Base-by-base conservation (phyloP, 2,888 invertebrate genomes). In the Pseudoips prasinana region DNA sequence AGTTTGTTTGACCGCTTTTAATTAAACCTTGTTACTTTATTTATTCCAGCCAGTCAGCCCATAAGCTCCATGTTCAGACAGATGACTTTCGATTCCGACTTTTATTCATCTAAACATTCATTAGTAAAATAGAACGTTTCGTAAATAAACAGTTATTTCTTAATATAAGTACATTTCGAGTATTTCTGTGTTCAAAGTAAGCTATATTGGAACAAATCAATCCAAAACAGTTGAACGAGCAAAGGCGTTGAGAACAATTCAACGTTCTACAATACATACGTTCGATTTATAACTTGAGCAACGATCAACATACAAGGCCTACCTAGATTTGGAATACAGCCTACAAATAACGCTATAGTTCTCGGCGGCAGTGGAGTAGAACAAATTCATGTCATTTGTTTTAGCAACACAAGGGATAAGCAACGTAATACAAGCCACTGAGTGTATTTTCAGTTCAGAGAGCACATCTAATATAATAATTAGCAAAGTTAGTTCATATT, bases 341-440 rank as follows among this genome's bases (percentile, higher is more conserved):
- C 48, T 46, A 50, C 52, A 50, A 62, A 59, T 52, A 49, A 39
- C 45, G 39, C 41, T 54, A 61, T 60, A 70, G 64, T 72, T 64
- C 62, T 55, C 62, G 62, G 65, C 64, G 59, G 62, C 46, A 14
- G 14, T 65, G 54, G 59, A 69, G 65, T 64, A 59, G 59, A 77
- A 82, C 77, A 75, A 80, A 81, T 80, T 71, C 41, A 54, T 61
- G 62, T 72, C 72, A 79, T 78, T 82, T 76, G 67, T 79, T 79
- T 63, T 60, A 61, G 55, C 45, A 58, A 60, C 58, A 51, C 48
- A 48, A 58, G 47, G 38, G 54, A 63, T 62, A 58, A 59, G 67
- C 67, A 64, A 62, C 64, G 67, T 68, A 64, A 71, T 72, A 64
- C 3, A 5, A 14, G 14, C 14, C 2, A 14, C 14, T 5, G 14